A percentile compares a stretch with the other conserved stretches of the same genome.
phyloP scores from a whole-genome alignment of 2,888 invertebrate genomes.

The Lochmaea crataegi region DNA sequence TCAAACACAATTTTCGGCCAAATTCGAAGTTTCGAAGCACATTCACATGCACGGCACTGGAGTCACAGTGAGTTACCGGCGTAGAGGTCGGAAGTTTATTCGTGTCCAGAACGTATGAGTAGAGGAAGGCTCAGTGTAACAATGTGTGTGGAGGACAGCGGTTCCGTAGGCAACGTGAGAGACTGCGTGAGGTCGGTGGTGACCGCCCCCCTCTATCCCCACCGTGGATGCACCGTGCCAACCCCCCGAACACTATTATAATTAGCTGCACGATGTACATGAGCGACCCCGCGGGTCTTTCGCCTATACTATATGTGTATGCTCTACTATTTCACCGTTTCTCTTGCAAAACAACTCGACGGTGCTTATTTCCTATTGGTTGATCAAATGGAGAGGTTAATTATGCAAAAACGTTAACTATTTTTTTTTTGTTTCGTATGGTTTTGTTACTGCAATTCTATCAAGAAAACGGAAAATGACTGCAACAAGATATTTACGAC shows the following conservation, averaged over 20 bases:
- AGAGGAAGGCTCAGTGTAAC: constrained; percentile 60
- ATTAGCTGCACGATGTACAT: constrained; percentile 54
- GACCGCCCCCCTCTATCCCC: constrained; percentile 63
- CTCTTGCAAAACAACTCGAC: constrained; percentile 39
- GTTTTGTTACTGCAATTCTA: constrained; percentile 1
- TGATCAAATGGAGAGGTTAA: constrained; percentile 33
- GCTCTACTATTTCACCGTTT: constrained; percentile 41
- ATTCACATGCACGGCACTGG: constrained; percentile 41
- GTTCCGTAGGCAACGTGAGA: constrained; percentile 65
- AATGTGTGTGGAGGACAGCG: constrained; percentile 63
- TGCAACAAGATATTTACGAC: constrained; percentile 33
- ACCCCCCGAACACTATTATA: constrained; percentile 64
- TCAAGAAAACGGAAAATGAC: constrained; percentile 32
- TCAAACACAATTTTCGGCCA: constrained; percentile 14
- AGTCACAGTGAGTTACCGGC: constrained; percentile 29
- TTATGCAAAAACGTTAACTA: constrained; percentile 43
- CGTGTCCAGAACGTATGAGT: constrained; percentile 38
- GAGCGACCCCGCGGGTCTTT: constrained; percentile 47
- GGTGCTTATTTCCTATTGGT: constrained; percentile 40
- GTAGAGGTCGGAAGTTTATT: constrained; percentile 24
- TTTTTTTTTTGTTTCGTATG: constrained; percentile 28
- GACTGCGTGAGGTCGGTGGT: constrained; percentile 66
- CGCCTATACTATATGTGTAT: constrained; percentile 40
- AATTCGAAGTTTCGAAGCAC: constrained; percentile 37
- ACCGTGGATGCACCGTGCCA: constrained; percentile 62